Evolutionary conservation across 2,888 invertebrate species (phyloP), one percentile per base, ranked within the genome.

Genomic region (Strigamia crassipes): DNA sequence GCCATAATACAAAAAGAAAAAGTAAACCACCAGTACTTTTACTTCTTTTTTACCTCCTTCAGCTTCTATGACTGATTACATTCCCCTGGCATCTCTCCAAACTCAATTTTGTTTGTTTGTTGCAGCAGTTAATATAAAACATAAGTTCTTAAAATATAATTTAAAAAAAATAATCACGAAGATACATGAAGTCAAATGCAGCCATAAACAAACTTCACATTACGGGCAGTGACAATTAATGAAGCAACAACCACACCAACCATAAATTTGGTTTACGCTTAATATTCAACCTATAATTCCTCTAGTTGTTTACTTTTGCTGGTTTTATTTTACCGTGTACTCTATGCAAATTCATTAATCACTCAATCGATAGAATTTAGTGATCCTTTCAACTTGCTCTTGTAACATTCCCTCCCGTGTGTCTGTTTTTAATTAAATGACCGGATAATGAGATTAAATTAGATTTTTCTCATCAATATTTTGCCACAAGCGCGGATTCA

Each of bases 391-490:
- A 73, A 31, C 73, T 73, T 73, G 73, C 73, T 73, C 73, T 73
- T 73, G 31, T 27, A 73, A 73, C 73, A 27, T 31, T 73, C 73
- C 73, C 73, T 73, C 73, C 31, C 12, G 73, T 27, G 73, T 73
- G 73, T 73, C 73, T 73, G 73, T 73, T 73, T 73, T 73, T 73
- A 73, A 73, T 73, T 73, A 73, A 73, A 73, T 73, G 73, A 73
- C 73, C 73, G 27, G 31, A 31, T 73, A 73, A 73, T 73, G 73
- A 31, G 73, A 73, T 73, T 73, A 73, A 73, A 73, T 73, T 73
- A 73, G 73, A 73, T 73, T 73, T 73, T 73, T 73, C 73, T 73
- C 73, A 73, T 73, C 73, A 73, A 73, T 73, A 73, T 73, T 73
- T 66, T 27, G 27, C 12, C 27, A 73, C 73, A 73, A 15, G 13